These are phyloP conservation scores for Enteromius viviparus DNA, from an alignment of 2,797 vertebrate species.

Conservation along the genomic window DNA sequence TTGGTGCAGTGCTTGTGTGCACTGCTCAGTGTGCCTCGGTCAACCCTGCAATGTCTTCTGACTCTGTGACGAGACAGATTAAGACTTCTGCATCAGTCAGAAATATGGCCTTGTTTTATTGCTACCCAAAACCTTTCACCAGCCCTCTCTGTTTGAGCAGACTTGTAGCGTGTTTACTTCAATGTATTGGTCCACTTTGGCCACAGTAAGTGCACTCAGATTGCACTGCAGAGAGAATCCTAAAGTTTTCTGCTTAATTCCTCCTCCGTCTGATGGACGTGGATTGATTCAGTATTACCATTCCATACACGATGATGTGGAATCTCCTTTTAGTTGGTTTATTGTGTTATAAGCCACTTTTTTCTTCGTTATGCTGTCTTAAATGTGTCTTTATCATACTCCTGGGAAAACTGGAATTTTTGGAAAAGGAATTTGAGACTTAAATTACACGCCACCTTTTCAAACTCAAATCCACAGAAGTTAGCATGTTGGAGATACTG, in stretches of 20 bases:
- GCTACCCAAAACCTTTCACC: not conserved
- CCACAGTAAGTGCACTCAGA: not conserved
- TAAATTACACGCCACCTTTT: not conserved
- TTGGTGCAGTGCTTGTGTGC: not conserved
- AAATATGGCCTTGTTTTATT: conserved; percentile 28
- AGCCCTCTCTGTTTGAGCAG: conserved; percentile 18
- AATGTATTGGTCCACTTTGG: not conserved
- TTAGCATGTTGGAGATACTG: not conserved
- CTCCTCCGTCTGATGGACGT: conserved; percentile 10
- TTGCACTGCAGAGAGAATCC: conserved; percentile 4
- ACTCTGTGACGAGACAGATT: not conserved
- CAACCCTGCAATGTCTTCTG: not conserved
- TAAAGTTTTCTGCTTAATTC: not conserved
- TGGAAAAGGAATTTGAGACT: conserved; percentile 6
- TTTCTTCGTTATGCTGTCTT: not conserved
- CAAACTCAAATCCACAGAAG: not conserved
- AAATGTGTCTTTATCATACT: conserved; percentile 1
- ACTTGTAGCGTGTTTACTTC: conserved; percentile 9
- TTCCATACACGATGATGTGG: not conserved
- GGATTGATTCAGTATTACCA: conserved; percentile 26
- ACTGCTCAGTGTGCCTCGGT: conserved; percentile 8
- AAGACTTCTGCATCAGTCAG: conserved; percentile 24
- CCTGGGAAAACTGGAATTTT: conserved; percentile 47
- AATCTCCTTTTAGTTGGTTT: conserved; percentile 8
- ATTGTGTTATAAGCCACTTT: conserved; percentile 9